phyloP scores from a whole-genome alignment of 2,888 invertebrate species.

The Ariolimax columbianus region DNA sequence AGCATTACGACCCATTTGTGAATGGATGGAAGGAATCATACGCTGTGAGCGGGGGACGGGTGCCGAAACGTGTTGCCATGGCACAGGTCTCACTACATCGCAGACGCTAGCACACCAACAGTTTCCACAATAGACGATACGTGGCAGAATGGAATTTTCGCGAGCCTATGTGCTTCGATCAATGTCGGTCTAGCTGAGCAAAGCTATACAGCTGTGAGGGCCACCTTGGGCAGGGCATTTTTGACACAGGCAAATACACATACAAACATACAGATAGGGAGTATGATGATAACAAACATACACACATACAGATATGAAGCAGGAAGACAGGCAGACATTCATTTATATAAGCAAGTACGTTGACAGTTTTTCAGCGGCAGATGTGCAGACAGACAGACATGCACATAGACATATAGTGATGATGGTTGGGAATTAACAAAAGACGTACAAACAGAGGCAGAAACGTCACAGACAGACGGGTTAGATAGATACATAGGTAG shows the following conservation, averaged over 20 bases:
- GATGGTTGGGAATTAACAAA: no score
- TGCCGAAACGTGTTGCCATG: no score
- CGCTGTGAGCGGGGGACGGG: no score
- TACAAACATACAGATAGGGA: background rate
- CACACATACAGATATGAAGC: background rate
- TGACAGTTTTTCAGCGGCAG: no score
- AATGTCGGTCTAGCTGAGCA: background rate
- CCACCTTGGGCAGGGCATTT: background rate
- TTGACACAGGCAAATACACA: background rate
- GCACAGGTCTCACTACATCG: background rate
- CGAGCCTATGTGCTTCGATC: background rate
- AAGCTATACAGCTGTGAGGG: background rate
- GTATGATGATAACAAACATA: background rate
- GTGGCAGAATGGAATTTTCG: background rate
- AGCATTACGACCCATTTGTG: no score
- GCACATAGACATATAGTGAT: background rate
- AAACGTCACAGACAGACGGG: no score
- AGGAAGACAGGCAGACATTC: background rate
- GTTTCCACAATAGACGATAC: background rate
- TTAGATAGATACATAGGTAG: background rate
- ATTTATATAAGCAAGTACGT: no score
- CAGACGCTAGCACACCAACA: background rate
- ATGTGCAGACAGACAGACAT: constrained; percentile 7
- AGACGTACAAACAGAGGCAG: no score
- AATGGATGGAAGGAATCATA: no score